Evolutionary conservation across 2,113 vertebrate genomes (phyloP).

Genomic region (Bubo bubo): DNA sequence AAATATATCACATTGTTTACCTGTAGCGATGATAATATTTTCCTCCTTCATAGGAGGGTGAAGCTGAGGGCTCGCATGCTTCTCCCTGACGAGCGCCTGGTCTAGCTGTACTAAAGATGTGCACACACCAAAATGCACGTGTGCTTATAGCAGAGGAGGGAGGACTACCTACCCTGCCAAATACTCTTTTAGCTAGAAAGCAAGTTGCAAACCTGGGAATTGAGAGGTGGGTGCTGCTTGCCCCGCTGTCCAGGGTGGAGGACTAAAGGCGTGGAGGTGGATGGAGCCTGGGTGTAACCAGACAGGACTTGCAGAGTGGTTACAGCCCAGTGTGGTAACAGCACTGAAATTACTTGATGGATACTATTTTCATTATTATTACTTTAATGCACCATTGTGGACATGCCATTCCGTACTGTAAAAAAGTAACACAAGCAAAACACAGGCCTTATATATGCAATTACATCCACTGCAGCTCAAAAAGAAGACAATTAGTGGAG

Average conservation of each 20-base stretch:
- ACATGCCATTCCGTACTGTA: neutral
- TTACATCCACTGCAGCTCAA: conserved; percentile 28
- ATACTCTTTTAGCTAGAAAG: neutral
- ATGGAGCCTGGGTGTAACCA: neutral
- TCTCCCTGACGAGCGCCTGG: neutral
- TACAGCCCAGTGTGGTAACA: neutral
- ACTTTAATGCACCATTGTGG: conserved; percentile 32
- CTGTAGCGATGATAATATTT: neutral
- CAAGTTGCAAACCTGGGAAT: neutral
- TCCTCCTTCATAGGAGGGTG: neutral
- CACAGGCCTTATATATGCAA: conserved; percentile 3
- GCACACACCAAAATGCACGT: fast-evolving
- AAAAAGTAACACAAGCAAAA: conserved; percentile 41
- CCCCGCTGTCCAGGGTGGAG: fast-evolving
- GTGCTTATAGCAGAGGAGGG: neutral
- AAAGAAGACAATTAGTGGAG: conserved; percentile 43
- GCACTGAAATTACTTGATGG: conserved; percentile 46
- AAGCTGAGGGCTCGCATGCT: neutral
- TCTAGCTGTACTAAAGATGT: neutral
- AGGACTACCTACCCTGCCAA: fast-evolving
- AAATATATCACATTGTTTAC: neutral
- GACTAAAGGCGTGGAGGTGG: neutral
- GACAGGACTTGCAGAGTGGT: neutral
- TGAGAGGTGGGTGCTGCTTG: neutral
- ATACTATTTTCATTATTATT: conserved; percentile 42